Percentiles rank a stretch among this genome's conserved stretches.
Evolutionary conservation across 2,888 invertebrate genomes (phyloP).

Genomic region (Sycophila texana): DNA sequence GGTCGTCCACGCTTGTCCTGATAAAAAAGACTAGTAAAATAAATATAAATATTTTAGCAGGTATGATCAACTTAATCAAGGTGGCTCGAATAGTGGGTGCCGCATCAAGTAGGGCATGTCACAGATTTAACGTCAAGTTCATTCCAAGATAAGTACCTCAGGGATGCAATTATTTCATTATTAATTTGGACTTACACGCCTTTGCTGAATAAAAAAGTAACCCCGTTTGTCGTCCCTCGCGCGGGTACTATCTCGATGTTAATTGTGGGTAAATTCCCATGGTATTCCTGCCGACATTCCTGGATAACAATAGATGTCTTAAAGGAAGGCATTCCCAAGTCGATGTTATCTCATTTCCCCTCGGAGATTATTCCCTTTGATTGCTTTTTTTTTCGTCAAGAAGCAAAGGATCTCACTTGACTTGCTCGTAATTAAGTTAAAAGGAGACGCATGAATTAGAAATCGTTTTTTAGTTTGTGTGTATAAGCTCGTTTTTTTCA

Average conservation of each 20-base stretch:
- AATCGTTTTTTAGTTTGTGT: slow-evolving; percentile 29
- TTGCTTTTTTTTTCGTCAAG: slow-evolving; percentile 50
- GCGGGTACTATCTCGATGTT: slow-evolving; percentile 66
- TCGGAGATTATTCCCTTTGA: slow-evolving; percentile 61
- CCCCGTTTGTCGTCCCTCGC: slow-evolving; percentile 68
- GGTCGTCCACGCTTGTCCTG: no score
- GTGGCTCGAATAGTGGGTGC: no score
- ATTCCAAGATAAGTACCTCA: background rate
- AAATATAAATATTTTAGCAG: no score
- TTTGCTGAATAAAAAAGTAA: slow-evolving; percentile 66
- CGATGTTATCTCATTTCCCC: slow-evolving; percentile 70
- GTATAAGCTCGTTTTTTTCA: slow-evolving; percentile 23
- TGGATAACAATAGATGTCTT: slow-evolving; percentile 69
- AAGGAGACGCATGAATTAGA: slow-evolving; percentile 44
- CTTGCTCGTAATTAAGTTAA: slow-evolving; percentile 47
- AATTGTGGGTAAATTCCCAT: slow-evolving; percentile 76
- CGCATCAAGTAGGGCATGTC: no score
- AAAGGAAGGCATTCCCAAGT: slow-evolving; percentile 67
- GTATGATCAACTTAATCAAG: no score
- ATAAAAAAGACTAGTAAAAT: no score
- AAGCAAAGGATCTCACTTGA: slow-evolving; percentile 37
- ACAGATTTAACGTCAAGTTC: slow-evolving; percentile 11
- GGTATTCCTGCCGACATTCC: slow-evolving; percentile 67
- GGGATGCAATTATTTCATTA: slow-evolving; percentile 49
- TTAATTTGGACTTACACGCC: slow-evolving; percentile 51